Percentiles rank a stretch among this genome's conserved stretches.
These are phyloP conservation scores for Adelognathus sp. DNA, from an alignment of 2,888 invertebrate species.

Conservation along the genomic window DNA sequence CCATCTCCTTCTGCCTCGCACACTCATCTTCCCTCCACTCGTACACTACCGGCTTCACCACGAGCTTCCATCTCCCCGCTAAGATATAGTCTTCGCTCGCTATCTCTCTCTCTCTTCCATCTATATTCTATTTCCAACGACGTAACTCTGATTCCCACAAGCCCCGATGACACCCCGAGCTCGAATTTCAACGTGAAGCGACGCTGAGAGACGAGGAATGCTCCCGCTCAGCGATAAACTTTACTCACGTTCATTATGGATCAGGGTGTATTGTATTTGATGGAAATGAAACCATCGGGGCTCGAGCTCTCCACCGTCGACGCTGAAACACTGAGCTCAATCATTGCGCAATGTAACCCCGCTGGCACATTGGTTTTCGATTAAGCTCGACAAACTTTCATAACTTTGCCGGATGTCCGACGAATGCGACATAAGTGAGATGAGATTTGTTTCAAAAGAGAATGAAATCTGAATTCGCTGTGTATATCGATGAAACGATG, in stretches of 20 bases:
- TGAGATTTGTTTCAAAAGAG: too few species aligned
- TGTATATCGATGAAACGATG: too few species aligned
- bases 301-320: background rate
- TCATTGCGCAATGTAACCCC: too few species aligned
- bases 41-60: constrained; percentile 7
- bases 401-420: too few species aligned
- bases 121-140: constrained; percentile 35
- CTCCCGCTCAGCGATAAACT: constrained; percentile 27
- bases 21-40: background rate
- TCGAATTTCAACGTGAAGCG: constrained; percentile 52
- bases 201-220: background rate
- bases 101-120: constrained; percentile 48
- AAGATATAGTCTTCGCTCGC: constrained; percentile 55
- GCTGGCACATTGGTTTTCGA: too few species aligned
- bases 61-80: constrained; percentile 43
- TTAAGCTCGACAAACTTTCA: too few species aligned
- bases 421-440: too few species aligned
- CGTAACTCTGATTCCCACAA: constrained; percentile 50
- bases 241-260: constrained; percentile 30
- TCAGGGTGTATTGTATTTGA: constrained; percentile 3
- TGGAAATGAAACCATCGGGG: background rate
- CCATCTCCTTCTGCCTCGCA: constrained; percentile 51
- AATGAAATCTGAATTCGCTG: too few species aligned
- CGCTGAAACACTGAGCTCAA: background rate
- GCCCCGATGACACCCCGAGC: constrained; percentile 39